Evolutionary conservation across 2,888 invertebrate genomes (phyloP), one percentile per base, ranked within the genome.

Genomic region (Zeuzera pyrina): DNA sequence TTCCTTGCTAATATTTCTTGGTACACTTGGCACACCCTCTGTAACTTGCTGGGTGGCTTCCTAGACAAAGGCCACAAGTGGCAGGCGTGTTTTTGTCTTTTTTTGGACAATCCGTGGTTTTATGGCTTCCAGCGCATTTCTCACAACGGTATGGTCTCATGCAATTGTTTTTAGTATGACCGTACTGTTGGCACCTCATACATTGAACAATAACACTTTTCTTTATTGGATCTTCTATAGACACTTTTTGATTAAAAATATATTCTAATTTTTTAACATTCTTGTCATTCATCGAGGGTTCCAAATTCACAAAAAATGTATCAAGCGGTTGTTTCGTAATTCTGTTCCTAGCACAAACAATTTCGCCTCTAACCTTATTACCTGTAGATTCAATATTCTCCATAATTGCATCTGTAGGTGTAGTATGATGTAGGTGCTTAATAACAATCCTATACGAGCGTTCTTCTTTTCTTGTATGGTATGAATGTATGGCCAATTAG

Each of bases 141-240:
- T 33, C 32, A 12, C 36, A 36, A 7, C 36, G 16, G 22, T 30
- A 21, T 2, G 36, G 36, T 13, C 30, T 15, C 30, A 33, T 30
- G 15, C 36, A 36, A 13, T 36, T 14, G n/a, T 36, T 36, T 23
- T 36, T 33, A 3, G 21, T 23, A 15, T 36, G 33, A 2, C 33
- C 36, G 8, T 31, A 33, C 12, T 33, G 36, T 14, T 37, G 37
- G 24, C 37, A 37, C 2, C 33, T 10, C 3, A 15, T 14, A 15
- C 36, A 36, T 19, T 36, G 36, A 2, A 31, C 33, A n/a, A 36
- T 29, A 1, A 29, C 12, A 3, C 2, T 34, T 13, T 4, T 7
- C 12, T 28, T 33, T 15, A 13, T 16, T 3, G 37, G 33, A 12
- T 37, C 31, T 21, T 37, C 36, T 24, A 37, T 34, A 19, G 12